Percentiles rank a stretch among this genome's conserved stretches.
These are phyloP conservation scores for Enteromius paludinosus DNA, from an alignment of 2,797 vertebrate genomes.

Conservation along the genomic window DNA sequence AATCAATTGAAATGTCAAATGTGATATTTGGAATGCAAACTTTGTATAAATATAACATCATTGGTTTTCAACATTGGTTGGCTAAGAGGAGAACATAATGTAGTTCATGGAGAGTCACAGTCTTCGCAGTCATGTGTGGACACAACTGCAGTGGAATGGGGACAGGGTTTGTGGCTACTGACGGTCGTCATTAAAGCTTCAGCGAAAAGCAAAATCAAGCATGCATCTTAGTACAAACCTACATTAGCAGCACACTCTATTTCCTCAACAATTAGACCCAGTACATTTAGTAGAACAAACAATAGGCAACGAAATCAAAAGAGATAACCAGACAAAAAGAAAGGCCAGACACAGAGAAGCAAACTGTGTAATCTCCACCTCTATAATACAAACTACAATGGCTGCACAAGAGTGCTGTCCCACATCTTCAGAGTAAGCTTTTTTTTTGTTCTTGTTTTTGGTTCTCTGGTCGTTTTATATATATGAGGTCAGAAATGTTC, in stretches of 20 bases:
- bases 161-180: conserved; percentile 80
- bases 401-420: conserved; percentile 75
- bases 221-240: conserved; percentile 89
- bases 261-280: conserved; percentile 86
- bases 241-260: conserved; percentile 93
- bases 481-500: conserved; percentile 90
- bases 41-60: conserved; percentile 87
- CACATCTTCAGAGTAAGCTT: conserved; percentile 65
- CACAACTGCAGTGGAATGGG: conserved; percentile 59
- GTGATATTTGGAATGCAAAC: conserved; percentile 89
- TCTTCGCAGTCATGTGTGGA: conserved; percentile 74
- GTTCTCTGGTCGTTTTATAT: conserved; percentile 82
- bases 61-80: conserved; percentile 88
- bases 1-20: conserved; percentile 70
- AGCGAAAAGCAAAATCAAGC: conserved; percentile 85
- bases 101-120: conserved; percentile 79
- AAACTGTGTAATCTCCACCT: conserved; percentile 80
- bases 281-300: conserved; percentile 73
- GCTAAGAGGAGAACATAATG: conserved; percentile 78
- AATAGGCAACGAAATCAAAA: conserved; percentile 64
- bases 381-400: conserved; percentile 87
- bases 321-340: conserved; percentile 72
- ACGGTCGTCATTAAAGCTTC: conserved; percentile 91
- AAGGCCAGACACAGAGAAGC: conserved; percentile 78
- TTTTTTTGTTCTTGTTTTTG: conserved; percentile 76